These are phyloP conservation scores for Leptinotarsa haldemani DNA, from an alignment of 2,888 invertebrate genomes.

Conservation along the genomic window DNA sequence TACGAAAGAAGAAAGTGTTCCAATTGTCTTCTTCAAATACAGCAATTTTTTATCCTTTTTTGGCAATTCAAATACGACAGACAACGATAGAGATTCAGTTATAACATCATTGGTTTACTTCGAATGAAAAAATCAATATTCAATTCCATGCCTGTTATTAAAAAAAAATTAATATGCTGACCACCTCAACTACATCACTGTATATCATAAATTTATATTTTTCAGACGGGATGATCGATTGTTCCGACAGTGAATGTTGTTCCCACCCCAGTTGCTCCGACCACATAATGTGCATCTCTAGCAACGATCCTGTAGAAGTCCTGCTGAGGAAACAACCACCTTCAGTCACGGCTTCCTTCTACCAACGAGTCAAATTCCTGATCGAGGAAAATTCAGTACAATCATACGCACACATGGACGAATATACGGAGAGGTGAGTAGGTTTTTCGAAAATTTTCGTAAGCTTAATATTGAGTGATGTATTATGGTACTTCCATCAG, in stretches of 20 bases:
- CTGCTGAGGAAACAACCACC: constrained; percentile 95
- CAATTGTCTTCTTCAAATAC: too few relatives aligned
- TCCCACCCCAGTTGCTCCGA: constrained; percentile 86
- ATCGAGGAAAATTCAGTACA: constrained; percentile 99
- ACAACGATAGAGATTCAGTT: too few relatives aligned
- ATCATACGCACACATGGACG: constrained; percentile 96
- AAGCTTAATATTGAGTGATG: constrained; percentile 41
- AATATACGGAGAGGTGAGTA: constrained; percentile 98
- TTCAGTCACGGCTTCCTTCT: constrained; percentile 96
- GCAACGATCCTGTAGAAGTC: constrained; percentile 97
- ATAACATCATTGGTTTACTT: too few relatives aligned
- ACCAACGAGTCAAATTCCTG: constrained; percentile 96
- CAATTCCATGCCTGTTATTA: not conserved
- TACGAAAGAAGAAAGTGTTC: too few relatives aligned
- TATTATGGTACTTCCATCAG: constrained; percentile 38
- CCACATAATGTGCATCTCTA: constrained; percentile 94
- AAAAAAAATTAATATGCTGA: not conserved
- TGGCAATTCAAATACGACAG: too few relatives aligned
- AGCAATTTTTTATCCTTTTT: too few relatives aligned
- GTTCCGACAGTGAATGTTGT: constrained; percentile 99
- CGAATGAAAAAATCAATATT: too few relatives aligned
- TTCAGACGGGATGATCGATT: constrained; percentile 97
- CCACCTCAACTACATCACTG: not conserved
- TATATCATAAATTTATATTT: too few relatives aligned
- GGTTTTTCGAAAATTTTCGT: constrained; percentile 29